Evolutionary conservation across 1,140 invertebrate species (phyloP).

Genomic region (Pinna nobilis): DNA sequence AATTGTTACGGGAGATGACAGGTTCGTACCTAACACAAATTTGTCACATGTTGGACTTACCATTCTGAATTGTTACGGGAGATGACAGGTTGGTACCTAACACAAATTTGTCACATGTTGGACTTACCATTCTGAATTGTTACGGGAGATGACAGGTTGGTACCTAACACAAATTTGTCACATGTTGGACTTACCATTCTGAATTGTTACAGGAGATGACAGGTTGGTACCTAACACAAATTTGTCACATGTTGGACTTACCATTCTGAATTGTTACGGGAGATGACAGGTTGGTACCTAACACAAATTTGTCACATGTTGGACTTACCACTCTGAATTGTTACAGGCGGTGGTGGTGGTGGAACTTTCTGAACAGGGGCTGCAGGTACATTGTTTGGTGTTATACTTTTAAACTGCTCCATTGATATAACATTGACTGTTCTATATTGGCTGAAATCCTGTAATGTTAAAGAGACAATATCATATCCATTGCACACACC

Average conservation of each 20-base stretch:
- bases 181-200: slow-evolving; percentile 68
- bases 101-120: too few species aligned
- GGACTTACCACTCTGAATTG: slow-evolving; percentile 46
- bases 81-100: too few species aligned
- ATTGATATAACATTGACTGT: slow-evolving; percentile 93
- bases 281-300: slow-evolving; percentile 38
- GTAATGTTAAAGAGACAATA: slow-evolving; percentile 50
- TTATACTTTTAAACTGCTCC: slow-evolving; percentile 89
- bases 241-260: slow-evolving; percentile 22
- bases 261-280: slow-evolving; percentile 46
- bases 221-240: slow-evolving; percentile 86
- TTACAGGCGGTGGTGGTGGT: slow-evolving; percentile 63
- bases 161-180: neutral
- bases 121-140: slow-evolving; percentile 35
- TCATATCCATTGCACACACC: too few species aligned
- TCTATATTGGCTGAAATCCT: slow-evolving; percentile 79
- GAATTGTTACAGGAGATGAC: slow-evolving; percentile 79
- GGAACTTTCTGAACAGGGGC: slow-evolving; percentile 57
- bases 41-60: too few species aligned
- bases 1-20: too few species aligned
- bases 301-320: neutral
- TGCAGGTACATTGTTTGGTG: slow-evolving; percentile 44
- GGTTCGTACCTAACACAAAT: too few species aligned
- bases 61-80: too few species aligned
- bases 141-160: slow-evolving; percentile 13